Percentiles rank a stretch among this genome's conserved stretches.
Conservation (phyloP, 2,797 vertebrate species). For the Diceros bicornis region DNA sequence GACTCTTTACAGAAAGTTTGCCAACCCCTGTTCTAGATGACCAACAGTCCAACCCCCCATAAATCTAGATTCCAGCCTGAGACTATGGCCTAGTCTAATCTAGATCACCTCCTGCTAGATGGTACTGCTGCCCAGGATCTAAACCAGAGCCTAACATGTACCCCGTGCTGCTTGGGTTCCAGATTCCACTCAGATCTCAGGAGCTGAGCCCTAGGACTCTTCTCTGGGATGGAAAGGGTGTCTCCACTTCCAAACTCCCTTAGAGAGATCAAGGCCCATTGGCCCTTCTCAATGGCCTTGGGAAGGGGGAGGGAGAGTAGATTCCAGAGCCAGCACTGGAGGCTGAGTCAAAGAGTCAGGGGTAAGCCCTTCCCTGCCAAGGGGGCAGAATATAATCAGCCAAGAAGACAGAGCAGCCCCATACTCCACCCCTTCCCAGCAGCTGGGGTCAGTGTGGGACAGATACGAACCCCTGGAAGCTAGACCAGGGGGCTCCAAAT, state of each 20-base stretch:
- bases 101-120: neutral
- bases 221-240: conserved; percentile 64
- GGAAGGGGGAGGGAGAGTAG: conserved; percentile 56
- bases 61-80: conserved; percentile 25
- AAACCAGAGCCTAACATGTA: neutral
- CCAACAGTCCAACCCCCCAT: conserved; percentile 34
- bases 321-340: conserved; percentile 67
- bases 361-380: conserved; percentile 61
- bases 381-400: neutral
- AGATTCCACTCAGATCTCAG: conserved; percentile 46
- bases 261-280: conserved; percentile 71
- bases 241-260: conserved; percentile 20
- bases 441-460: neutral
- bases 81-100: neutral
- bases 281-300: conserved; percentile 71
- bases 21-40: neutral
- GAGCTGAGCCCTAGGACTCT: neutral
- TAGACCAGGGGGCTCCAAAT: neutral
- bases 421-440: conserved; percentile 6
- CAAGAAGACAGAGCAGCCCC: conserved; percentile 55
- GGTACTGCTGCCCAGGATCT: neutral
- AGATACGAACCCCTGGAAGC: conserved; percentile 30
- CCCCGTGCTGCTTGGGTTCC: neutral
- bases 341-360: conserved; percentile 71
- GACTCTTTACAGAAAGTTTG: conserved; percentile 33